Base-by-base conservation (phyloP, 2,797 vertebrate species). In the Cryptoprocta ferox region DNA sequence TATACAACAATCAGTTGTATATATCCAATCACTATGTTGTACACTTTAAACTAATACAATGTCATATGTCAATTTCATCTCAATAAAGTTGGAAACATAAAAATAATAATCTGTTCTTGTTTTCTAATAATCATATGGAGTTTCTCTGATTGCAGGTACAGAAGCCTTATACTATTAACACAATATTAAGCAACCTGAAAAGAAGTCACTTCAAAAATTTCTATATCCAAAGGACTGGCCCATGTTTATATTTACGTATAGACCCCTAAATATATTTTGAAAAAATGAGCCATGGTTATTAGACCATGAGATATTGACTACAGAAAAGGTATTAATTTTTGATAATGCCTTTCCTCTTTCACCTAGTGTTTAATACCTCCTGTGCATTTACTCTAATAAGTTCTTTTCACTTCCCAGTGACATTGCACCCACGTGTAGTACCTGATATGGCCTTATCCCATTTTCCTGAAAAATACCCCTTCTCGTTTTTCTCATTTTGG, bases 401-500 rank as follows among this genome's bases (percentile, higher is more conserved):
- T 66, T 86, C 32, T 86, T 80, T 63, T 92, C 21, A 32, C 2
- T 59, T 92, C 28, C 63, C 86, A 83, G 24, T 45, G 68, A 78
- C 48, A 93, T 2, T 59, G 15, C 59, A 81, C 7, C n/a, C 89
- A 70, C 28, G 35, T 28, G 61, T 3, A 68, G 42, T 30, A 73
- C 18, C 42, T 35, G 24, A 86, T 37, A 68, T 14, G 16, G 30
- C 45, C 48, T 85, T 73, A 84, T 37, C 24, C 30, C 19, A 59
- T 50, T 83, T 81, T 80, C 32, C 50, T 53, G 28, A 95, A 94
- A 95, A 94, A 83, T 15, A 66, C 8, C 8, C 14, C 79, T 53
- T 95, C 30, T 45, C 48, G 24, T 21, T 89, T 83, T 71, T 81
- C 81, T 96, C 59, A 92, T 87, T 70, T 75, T 95, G 56, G 76